These are phyloP conservation scores for Cryptotis parvus DNA, from an alignment of 2,113 vertebrate genomes.

Conservation along the genomic window DNA sequence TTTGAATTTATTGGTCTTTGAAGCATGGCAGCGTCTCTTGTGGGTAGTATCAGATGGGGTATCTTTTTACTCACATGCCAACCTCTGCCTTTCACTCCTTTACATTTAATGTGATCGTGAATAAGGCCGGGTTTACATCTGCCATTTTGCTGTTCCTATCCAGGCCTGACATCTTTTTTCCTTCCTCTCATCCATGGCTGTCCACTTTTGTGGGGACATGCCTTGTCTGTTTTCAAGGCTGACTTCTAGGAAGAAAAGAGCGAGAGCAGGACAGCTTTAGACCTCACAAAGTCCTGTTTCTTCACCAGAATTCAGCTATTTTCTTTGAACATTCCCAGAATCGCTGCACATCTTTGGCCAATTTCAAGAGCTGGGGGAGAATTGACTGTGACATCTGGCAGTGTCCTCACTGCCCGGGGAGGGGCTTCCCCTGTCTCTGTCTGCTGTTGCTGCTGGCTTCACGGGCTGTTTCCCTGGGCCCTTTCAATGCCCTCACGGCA, in stretches of 20 bases:
- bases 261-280: not conserved
- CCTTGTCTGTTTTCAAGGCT: conserved; percentile 47
- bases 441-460: not conserved
- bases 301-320: not conserved
- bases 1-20: conserved; percentile 7
- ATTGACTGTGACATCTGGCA: conserved; percentile 7
- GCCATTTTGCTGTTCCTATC: conserved; percentile 13
- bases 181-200: not conserved
- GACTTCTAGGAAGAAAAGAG: not conserved
- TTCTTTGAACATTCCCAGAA: conserved; percentile 17
- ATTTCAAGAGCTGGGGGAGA: conserved; percentile 25
- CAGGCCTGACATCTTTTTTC: not conserved
- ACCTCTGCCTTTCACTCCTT: conserved; percentile 29
- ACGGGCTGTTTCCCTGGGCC: not conserved
- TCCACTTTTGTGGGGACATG: not conserved
- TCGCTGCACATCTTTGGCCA: not conserved
- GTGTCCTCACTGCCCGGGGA: not conserved
- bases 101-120: not conserved
- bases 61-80: conserved; percentile 2
- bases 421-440: not conserved
- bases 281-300: not conserved
- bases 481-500: conserved; percentile 7
- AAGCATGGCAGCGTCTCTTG: conserved; percentile 32
- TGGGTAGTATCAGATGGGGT: not conserved
- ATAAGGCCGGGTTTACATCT: not conserved